phyloP scores from a whole-genome alignment of 2,888 invertebrate species.

The Zaprionus bogoriensis region DNA sequence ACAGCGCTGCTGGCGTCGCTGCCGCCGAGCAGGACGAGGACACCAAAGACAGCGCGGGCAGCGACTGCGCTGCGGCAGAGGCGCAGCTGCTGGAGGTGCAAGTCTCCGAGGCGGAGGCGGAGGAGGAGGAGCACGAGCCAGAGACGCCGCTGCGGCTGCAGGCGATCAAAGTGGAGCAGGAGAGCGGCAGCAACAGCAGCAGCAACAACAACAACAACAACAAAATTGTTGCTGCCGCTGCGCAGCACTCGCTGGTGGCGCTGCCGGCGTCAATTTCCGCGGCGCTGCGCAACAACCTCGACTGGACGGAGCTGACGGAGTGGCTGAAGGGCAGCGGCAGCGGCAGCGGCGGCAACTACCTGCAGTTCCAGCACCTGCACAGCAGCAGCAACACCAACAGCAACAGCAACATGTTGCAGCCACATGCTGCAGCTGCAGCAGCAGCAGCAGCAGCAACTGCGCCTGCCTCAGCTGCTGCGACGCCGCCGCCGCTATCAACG shows the following conservation, averaged over 20 bases:
- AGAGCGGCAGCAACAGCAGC: constrained; percentile 39
- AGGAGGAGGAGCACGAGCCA: constrained; percentile 28
- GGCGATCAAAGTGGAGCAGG: constrained; percentile 65
- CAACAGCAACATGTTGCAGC: neutral
- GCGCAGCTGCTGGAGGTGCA: constrained; percentile 56
- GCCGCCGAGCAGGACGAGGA: constrained; percentile 42
- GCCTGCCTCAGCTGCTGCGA: neutral
- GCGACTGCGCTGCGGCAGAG: constrained; percentile 37
- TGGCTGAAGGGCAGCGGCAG: constrained; percentile 72
- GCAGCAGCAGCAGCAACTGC: neutral
- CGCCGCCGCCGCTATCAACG: neutral
- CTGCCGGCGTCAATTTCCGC: constrained; percentile 50
- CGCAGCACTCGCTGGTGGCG: constrained; percentile 51
- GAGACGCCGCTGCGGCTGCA: constrained; percentile 52
- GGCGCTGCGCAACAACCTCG: constrained; percentile 59
- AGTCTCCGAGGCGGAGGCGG: constrained; percentile 55
- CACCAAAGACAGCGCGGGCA: constrained; percentile 69
- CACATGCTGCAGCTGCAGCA: neutral
- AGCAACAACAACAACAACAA: constrained; percentile 10
- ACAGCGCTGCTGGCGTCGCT: neutral
- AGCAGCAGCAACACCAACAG: constrained; percentile 16
- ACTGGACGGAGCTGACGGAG: constrained; percentile 75
- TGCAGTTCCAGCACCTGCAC: constrained; percentile 20
- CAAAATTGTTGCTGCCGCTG: constrained; percentile 34
- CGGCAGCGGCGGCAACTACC: constrained; percentile 33